phyloP scores from a whole-genome alignment of 1,140 invertebrate species.

The Ooceraea biroi region DNA sequence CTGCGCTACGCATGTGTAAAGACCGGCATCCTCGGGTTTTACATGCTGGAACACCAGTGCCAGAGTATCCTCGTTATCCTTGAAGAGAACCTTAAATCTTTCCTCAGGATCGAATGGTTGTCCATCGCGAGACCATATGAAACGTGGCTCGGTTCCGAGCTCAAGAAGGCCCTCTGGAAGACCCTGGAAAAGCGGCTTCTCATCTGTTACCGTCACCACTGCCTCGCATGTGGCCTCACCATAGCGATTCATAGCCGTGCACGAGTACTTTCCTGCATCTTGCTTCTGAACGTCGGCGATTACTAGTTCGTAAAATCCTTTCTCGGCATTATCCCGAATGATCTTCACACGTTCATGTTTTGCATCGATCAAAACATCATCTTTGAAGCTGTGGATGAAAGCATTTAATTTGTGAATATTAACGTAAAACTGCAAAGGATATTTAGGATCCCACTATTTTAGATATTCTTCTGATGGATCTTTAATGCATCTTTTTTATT shows the following conservation, averaged over 20 bases:
- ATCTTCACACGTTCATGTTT: slow-evolving; percentile 91
- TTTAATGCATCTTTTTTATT: no score
- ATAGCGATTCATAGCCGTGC: slow-evolving; percentile 93
- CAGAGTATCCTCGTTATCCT: slow-evolving; percentile 96
- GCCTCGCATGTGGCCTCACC: slow-evolving; percentile 93
- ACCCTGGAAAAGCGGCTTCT: slow-evolving; percentile 93
- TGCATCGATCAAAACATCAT: slow-evolving; percentile 90
- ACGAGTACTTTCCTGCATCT: slow-evolving; percentile 96
- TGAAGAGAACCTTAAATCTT: slow-evolving; percentile 96
- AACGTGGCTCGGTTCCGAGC: slow-evolving; percentile 92
- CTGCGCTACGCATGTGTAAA: slow-evolving; percentile 98
- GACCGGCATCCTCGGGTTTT: slow-evolving; percentile 96
- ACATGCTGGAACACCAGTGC: slow-evolving; percentile 97
- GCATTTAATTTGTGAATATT: slow-evolving; percentile 33
- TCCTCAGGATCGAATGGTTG: slow-evolving; percentile 96
- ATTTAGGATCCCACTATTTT: no score
- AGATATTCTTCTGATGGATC: no score
- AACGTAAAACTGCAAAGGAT: neutral
- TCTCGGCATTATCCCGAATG: slow-evolving; percentile 91
- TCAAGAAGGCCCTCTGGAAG: slow-evolving; percentile 89
- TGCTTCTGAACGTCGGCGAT: slow-evolving; percentile 92
- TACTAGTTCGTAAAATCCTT: slow-evolving; percentile 95
- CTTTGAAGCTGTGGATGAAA: slow-evolving; percentile 91
- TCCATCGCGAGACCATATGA: slow-evolving; percentile 97
- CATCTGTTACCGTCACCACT: slow-evolving; percentile 93